phyloP scores from a whole-genome alignment of 2,113 vertebrate genomes.

The Bos indicus region DNA sequence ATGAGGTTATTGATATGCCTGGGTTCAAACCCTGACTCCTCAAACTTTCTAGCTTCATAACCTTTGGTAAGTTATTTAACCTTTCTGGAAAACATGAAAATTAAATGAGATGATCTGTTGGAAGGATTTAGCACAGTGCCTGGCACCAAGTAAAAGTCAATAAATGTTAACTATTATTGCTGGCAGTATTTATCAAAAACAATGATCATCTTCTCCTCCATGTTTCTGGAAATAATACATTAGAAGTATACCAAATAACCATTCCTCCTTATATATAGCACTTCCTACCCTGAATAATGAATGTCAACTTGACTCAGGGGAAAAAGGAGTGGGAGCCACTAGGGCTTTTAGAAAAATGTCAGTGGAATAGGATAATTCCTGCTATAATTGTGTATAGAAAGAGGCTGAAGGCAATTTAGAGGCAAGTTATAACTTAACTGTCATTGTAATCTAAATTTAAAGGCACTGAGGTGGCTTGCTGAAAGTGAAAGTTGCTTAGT shows the following conservation, averaged over 20 bases:
- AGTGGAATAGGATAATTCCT: background rate
- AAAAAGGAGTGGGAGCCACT: background rate
- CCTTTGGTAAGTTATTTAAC: background rate
- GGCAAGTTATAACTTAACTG: background rate
- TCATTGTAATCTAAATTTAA: background rate
- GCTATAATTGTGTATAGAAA: background rate
- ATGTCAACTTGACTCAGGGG: background rate
- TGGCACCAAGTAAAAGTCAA: background rate
- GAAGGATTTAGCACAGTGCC: background rate
- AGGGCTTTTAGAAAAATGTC: background rate
- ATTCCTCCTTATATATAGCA: background rate
- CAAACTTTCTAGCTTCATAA: background rate
- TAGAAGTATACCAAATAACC: background rate
- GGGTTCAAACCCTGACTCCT: background rate
- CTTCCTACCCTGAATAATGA: background rate
- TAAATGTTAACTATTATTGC: background rate
- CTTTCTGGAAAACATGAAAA: background rate
- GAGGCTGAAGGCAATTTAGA: background rate
- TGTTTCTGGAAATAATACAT: background rate
- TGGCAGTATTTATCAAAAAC: background rate
- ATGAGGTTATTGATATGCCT: background rate
- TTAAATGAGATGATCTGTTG: background rate
- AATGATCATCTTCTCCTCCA: background rate
- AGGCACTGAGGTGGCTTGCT: background rate
- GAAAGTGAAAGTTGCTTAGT: background rate